Percentiles rank a stretch among this genome's conserved stretches.
Conservation (phyloP, 2,888 invertebrate species). For the Caenorhabditis zanzibari region DNA sequence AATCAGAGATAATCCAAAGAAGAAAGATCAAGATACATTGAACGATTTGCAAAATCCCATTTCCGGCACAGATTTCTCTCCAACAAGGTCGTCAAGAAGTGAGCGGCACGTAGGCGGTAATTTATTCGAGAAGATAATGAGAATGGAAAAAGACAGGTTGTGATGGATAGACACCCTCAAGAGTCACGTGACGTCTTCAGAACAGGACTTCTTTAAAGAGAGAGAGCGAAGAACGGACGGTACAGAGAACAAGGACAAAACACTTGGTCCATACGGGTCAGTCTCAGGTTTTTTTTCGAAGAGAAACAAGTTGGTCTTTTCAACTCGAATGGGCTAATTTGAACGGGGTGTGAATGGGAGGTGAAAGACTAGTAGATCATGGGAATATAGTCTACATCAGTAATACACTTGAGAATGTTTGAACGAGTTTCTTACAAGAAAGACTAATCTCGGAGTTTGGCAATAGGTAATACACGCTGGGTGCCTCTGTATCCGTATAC, state of each 20-base stretch:
- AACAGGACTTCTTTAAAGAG: slow-evolving; percentile 17
- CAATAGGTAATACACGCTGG: too few species aligned
- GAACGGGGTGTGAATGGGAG: slow-evolving; percentile 11
- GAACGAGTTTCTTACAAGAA: too few species aligned
- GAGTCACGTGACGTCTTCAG: slow-evolving; percentile 30
- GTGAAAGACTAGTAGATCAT: slow-evolving; percentile 2
- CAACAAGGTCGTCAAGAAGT: slow-evolving; percentile 21
- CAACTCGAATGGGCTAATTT: slow-evolving; percentile 18
- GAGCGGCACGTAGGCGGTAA: slow-evolving; percentile 27
- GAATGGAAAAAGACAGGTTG: slow-evolving; percentile 27
- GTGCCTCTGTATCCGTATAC: too few species aligned
- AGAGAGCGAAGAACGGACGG: slow-evolving; percentile 26
- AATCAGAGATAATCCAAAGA: slow-evolving; percentile 31
- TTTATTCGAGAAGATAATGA: slow-evolving; percentile 23
- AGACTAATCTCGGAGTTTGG: too few species aligned
- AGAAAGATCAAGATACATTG: slow-evolving; percentile 17
- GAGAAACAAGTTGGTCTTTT: neutral
- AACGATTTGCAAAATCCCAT: slow-evolving; percentile 28
- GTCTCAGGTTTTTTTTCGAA: neutral
- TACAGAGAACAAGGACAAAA: slow-evolving; percentile 34
- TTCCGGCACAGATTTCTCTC: slow-evolving; percentile 19
- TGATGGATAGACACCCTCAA: slow-evolving; percentile 4
- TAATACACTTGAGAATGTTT: too few species aligned
- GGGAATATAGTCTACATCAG: neutral
- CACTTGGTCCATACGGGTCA: slow-evolving; percentile 29